Base-by-base conservation (phyloP, 2,113 vertebrate genomes). In the Poeciliopsis prolifica region DNA sequence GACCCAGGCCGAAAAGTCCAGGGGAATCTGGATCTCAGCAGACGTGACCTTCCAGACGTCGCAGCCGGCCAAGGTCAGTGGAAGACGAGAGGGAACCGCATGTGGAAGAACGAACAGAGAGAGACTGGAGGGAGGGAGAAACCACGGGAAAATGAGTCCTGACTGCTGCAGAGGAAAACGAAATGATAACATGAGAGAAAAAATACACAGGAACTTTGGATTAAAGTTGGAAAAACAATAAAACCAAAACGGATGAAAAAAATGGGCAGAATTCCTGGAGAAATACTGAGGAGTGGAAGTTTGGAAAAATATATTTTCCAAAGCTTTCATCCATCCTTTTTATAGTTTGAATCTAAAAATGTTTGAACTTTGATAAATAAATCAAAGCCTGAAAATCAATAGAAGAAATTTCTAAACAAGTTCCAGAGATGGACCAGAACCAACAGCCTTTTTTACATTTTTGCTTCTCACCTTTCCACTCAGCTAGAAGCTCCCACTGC, bases 1-100 rank as follows among this genome's bases (percentile, higher is more conserved):
- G 98, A 97, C 94, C 0, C 95, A 96, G 65, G 93, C 90, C 13
- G 96, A 97, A 72, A 96, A 89, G 65, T 95, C 96, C 17, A 95
- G 88, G 77, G 95, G 96, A 37, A 92, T 97, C 86, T 99, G 98
- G 98, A 95, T 95, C 58, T 94, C 94, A 69, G 93, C 94, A 0
- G 96, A 98, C 81, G 91, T 97, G 87, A 95, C 94, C 70, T 95
- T 98, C 90, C 95, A 95, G 88, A 96, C 95, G 26, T 93, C 95
- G 10, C 95, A 95, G 92, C 91, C 95, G 66, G 92, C 94, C 82
- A 96, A 97, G 96, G 97, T 98, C 92, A 81, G 83, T 40, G 77
- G 89, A 78, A 22, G 58, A 58, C 65, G 19, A 28, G 26, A 28
- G 12, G 24, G 54, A 60, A 19, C 8, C 40, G n/a, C 65, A 66